Base-by-base conservation (phyloP, 2,888 invertebrate species). In the Tyria jacobaeae region DNA sequence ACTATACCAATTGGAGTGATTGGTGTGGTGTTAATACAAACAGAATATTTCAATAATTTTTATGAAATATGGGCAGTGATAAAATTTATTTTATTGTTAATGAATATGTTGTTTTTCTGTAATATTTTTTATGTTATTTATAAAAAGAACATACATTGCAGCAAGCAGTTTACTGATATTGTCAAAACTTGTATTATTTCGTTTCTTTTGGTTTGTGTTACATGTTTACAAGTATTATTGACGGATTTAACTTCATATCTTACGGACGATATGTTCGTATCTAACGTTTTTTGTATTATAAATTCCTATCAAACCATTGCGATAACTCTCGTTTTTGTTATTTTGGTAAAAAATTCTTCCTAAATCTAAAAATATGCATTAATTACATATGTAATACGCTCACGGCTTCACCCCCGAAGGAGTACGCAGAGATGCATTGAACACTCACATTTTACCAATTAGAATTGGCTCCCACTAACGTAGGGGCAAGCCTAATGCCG, bases 221-320 rank as follows among this genome's bases (percentile, higher is more conserved):
- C 86, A 0, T 86, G 88, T 69, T 61, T 89, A 9, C 90, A 90
- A 68, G 84, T 89, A 1, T 74, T 90, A 0, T 12, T 83, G 1
- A 85, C 81, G 0, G 90, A 90, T 70, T 55, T 86, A 1, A 61
- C 80, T 0, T 68, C 80, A 1, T 73, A 57, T 37, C 54, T 72
- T 6, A 62, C 56, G 5, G 34, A 50, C 0, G 5, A 51, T 12
- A 3, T 1, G 0, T 0, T 15, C 1, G 27, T 65, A 0, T 10
- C 65, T 0, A 4, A 54, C 17, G 14, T 2, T 0, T 75, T 79
- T 51, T 64, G 60, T 51, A 49, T 76, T n/a, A 31, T 83, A 5
- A 79, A 81, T 70, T 77, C 82, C 0, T 82, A 66, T 63, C 77
- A 82, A 69, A 57, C 66, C 4, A 15, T 80, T 41, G 72, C 73